These are phyloP conservation scores for Bursaphelenchus mucronatus DNA, from an alignment of 1,140 invertebrate species.

Conservation along the genomic window DNA sequence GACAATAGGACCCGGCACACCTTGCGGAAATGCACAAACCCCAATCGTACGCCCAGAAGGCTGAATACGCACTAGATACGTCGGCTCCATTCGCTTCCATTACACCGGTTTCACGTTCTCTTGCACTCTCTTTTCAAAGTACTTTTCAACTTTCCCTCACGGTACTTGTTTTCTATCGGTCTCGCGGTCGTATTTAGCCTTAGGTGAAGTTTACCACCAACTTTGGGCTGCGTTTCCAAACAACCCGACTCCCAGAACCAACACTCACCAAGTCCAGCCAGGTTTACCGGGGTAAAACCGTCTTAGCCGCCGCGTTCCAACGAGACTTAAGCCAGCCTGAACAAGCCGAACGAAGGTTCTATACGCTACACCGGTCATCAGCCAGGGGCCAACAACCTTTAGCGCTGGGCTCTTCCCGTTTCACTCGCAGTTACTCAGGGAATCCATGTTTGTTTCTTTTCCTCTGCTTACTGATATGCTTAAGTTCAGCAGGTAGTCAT, in stretches of 20 bases:
- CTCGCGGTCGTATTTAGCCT: slow-evolving; percentile 77
- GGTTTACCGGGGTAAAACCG: slow-evolving; percentile 71
- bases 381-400: slow-evolving; percentile 63
- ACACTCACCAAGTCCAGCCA: slow-evolving; percentile 59
- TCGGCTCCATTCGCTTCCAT: slow-evolving; percentile 68
- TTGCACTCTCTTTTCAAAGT: slow-evolving; percentile 83
- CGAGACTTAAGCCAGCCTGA: slow-evolving; percentile 38
- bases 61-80: slow-evolving; percentile 40
- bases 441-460: slow-evolving; percentile 86
- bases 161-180: slow-evolving; percentile 84
- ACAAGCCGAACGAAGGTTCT: slow-evolving; percentile 63
- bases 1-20: slow-evolving; percentile 20
- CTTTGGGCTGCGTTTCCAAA: slow-evolving; percentile 79
- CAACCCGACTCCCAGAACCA: slow-evolving; percentile 73
- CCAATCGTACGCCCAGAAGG: background rate
- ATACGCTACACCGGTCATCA: slow-evolving; percentile 70
- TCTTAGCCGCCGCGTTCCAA: slow-evolving; percentile 68
- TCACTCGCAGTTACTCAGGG: slow-evolving; percentile 80
- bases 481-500: slow-evolving; percentile 76
- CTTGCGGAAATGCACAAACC: background rate
- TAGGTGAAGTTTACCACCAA: slow-evolving; percentile 78
- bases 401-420: slow-evolving; percentile 73
- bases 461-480: slow-evolving; percentile 84
- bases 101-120: slow-evolving; percentile 75
- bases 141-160: slow-evolving; percentile 84